These are phyloP conservation scores for Manduca sexta DNA, from an alignment of 1,140 invertebrate genomes.

Conservation along the genomic window DNA sequence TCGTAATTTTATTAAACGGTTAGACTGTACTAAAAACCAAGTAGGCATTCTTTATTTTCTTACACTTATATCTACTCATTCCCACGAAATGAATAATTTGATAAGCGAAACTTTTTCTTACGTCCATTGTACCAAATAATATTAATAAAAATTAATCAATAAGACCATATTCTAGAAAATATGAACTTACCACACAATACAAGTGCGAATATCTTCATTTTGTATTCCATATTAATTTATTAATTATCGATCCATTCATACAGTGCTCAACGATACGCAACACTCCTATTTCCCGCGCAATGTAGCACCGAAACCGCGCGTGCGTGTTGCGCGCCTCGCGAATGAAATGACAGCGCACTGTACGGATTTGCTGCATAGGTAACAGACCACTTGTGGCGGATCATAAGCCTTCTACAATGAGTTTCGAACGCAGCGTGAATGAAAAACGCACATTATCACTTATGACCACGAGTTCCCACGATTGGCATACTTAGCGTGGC, in stretches of 20 bases:
- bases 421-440: background rate
- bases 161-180: background rate
- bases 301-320: conserved; percentile 31
- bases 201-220: conserved; percentile 35
- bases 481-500: conserved; percentile 12
- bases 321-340: conserved; percentile 51
- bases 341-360: conserved; percentile 32
- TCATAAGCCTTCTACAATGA: background rate
- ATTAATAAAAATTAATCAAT: too few species aligned
- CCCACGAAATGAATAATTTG: too few species aligned
- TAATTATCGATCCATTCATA: conserved; percentile 10
- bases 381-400: background rate
- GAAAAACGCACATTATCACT: background rate
- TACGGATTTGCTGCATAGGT: background rate
- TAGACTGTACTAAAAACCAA: too few species aligned
- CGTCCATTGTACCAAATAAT: too few species aligned
- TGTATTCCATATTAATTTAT: conserved; percentile 22
- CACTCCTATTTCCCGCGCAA: conserved; percentile 21
- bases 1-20: too few species aligned
- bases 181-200: conserved; percentile 52
- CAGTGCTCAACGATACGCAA: background rate
- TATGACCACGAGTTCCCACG: conserved; percentile 27
- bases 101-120: too few species aligned
- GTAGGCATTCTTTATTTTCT: too few species aligned
- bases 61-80: too few species aligned